Percentiles rank a stretch among this genome's conserved stretches.
Conservation (phyloP, 2,888 invertebrate genomes). For the Parapristionchus giblindavisi region DNA sequence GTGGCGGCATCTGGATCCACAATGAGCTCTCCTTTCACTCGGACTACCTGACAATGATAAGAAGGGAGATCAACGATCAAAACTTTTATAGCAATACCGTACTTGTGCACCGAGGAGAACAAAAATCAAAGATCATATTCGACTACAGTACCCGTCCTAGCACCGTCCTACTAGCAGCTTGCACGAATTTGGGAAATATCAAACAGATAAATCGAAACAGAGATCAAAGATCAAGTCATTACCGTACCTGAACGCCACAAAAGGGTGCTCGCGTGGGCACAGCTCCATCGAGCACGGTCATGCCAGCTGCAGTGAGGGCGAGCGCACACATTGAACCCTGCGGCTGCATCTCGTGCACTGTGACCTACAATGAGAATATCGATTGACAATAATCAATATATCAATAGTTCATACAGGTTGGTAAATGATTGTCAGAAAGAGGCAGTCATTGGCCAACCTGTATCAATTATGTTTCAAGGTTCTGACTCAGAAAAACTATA, state of each 20-base stretch:
- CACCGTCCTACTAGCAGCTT: neutral
- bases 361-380: constrained; percentile 39
- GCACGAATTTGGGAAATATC: too few relatives aligned
- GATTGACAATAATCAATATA: neutral
- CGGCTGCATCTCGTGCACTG: constrained; percentile 51
- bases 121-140: neutral
- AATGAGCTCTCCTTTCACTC: constrained; percentile 47
- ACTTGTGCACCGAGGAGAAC: neutral
- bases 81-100: neutral
- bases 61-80: neutral
- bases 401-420: neutral
- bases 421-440: too few relatives aligned
- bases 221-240: too few relatives aligned
- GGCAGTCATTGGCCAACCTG: too few relatives aligned
- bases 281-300: constrained; percentile 29
- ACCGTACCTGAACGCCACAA: constrained; percentile 47
- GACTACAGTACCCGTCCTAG: neutral
- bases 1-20: constrained; percentile 48
- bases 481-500: too few relatives aligned
- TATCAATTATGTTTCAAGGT: too few relatives aligned
- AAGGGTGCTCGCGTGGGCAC: constrained; percentile 45
- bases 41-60: constrained; percentile 40
- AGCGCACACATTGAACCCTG: constrained; percentile 52
- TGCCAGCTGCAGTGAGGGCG: constrained; percentile 48
- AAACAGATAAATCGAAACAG: too few relatives aligned